Evolutionary conservation across 1,140 invertebrate genomes (phyloP), one percentile per base, ranked within the genome.

Genomic region (Camponotus floridanus): DNA sequence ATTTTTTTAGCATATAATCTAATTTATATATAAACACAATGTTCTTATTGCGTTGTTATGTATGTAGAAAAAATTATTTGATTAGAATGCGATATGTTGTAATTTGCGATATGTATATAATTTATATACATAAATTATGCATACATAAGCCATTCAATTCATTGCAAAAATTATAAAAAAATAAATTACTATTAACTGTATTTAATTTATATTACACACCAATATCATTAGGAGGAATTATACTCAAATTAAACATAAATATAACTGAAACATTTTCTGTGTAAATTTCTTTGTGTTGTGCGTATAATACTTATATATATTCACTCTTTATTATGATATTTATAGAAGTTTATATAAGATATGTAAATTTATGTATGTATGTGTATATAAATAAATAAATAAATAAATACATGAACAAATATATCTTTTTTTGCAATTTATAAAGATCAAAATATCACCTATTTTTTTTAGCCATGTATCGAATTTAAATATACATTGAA

Each of bases 21-120:
- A 65, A 78, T 78, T 79, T 51, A 51, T 51, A 51, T 51, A 18
- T 51, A 36, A 65, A 67, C 61, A 61, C 7, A 67, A 67, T 36
- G 18, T 26, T 51, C 9, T 67, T 67, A 21, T 36, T 33, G 18
- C n/a, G 6, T 18, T n/a, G n/a, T n/a, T n/a, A 39, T 36, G 48
- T 18, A 15, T 74, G 15, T 59, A 74, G 31, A 73, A 73, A 78
- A 15, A 39, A 21, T 79, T 79, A 36, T 67, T 51, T 36, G 15
- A 65, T 51, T 51, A 79, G 6, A 51, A 33, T 36, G 42, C 11
- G 48, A 48, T 48, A 26, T 26, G 26, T 45, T 61, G 18, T 18
- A n/a, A n/a, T n/a, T n/a, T n/a, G n/a, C n/a, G n/a, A n/a, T n/a
- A 39, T 45, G 18, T 26, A 26, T 61, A 7, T 76, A 76, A 76